Conservation (phyloP, 2,888 invertebrate genomes). For the Andrena haemorrhoa region DNA sequence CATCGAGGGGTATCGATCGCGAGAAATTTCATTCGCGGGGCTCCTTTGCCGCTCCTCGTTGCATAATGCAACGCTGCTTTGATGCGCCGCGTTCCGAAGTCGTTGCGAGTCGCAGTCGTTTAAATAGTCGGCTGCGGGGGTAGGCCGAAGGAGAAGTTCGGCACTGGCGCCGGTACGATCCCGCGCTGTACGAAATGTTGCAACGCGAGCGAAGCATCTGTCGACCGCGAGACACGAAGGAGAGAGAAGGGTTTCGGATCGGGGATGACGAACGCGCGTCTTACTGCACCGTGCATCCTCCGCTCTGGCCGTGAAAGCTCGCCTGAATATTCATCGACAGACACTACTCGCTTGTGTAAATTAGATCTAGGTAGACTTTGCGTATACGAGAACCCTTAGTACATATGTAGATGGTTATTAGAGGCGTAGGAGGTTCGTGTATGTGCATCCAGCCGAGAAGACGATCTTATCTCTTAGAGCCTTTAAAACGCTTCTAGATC, state of each 20-base stretch:
- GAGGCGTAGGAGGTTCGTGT: conserved; percentile 44
- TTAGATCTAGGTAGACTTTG: conserved; percentile 56
- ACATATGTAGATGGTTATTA: conserved; percentile 43
- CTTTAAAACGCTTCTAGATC: conserved; percentile 36
- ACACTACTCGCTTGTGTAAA: conserved; percentile 60
- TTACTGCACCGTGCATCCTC: conserved; percentile 41
- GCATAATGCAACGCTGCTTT: not conserved
- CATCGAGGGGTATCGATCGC: conserved; percentile 43
- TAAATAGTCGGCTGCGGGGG: no score
- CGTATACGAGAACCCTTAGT: conserved; percentile 26
- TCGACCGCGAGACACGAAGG: conserved; percentile 16
- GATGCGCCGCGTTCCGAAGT: not conserved
- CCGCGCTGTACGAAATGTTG: no score
- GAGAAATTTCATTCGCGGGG: conserved; percentile 14
- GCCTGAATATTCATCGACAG: conserved; percentile 56
- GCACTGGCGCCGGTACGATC: no score
- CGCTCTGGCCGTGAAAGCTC: conserved; percentile 46
- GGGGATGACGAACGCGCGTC: conserved; percentile 32
- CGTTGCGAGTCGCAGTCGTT: not conserved
- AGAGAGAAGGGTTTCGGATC: conserved; percentile 11
- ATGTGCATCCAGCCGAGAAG: conserved; percentile 39
- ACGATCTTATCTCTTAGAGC: conserved; percentile 23
- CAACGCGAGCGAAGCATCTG: no score
- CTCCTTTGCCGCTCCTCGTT: not conserved
- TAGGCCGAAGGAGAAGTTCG: no score